Evolutionary conservation across 1,140 invertebrate genomes (phyloP).

Genomic region (Ceratosolen solmsi): DNA sequence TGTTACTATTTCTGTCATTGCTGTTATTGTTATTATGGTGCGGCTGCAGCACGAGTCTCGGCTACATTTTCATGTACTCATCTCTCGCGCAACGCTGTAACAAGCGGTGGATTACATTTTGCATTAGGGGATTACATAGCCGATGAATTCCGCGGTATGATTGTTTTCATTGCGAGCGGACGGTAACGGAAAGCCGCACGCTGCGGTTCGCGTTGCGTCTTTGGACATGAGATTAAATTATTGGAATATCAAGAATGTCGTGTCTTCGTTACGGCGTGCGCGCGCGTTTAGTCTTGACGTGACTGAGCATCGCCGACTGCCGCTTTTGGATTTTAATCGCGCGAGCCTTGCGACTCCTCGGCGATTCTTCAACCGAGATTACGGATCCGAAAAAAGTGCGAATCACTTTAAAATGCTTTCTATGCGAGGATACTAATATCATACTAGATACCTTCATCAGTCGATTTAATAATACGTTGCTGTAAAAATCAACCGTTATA

Average conservation of each 20-base stretch:
- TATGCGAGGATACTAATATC: conserved; percentile 22
- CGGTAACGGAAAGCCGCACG: too few species aligned
- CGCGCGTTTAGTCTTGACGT: background rate
- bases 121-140: background rate
- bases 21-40: background rate
- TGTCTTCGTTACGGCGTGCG: background rate
- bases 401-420: conserved; percentile 9
- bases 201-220: background rate
- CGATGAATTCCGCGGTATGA: conserved; percentile 19
- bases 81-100: background rate
- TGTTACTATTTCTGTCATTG: background rate
- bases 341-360: too few species aligned
- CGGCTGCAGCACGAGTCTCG: background rate
- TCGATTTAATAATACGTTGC: conserved; percentile 9
- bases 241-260: conserved; percentile 8
- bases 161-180: background rate
- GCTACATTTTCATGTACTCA: conserved; percentile 10
- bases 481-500: conserved; percentile 30
- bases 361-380: background rate
- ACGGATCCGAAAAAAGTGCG: background rate
- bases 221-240: background rate
- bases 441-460: conserved; percentile 29
- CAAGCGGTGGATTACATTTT: conserved; percentile 7
- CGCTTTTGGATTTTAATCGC: conserved; percentile 6
- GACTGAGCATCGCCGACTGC: background rate